Conservation (phyloP, 2,797 vertebrate species). For the Hozukius guyotensis region DNA sequence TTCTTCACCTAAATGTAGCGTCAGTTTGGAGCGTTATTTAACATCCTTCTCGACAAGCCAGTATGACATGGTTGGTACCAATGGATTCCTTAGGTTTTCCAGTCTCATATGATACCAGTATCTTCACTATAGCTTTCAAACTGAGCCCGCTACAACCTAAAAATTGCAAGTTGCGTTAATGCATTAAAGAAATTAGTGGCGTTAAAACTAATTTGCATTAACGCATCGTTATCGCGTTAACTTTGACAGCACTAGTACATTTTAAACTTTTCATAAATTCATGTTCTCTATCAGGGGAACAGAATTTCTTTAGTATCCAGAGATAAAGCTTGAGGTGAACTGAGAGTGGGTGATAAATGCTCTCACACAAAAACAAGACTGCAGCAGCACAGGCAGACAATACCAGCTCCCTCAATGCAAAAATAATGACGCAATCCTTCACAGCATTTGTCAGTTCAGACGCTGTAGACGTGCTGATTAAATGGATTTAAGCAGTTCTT, state of each 20-base stretch:
- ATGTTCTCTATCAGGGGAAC: neutral
- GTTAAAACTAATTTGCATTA: no score
- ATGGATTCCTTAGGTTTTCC: no score
- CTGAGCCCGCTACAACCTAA: no score
- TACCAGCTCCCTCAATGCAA: constrained; percentile 38
- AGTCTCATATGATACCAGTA: no score
- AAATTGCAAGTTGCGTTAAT: no score
- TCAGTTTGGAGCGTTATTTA: no score
- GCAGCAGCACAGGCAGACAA: constrained; percentile 47
- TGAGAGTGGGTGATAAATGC: constrained; percentile 46
- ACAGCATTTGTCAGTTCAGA: constrained; percentile 48
- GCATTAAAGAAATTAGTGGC: no score
- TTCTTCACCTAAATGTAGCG: no score
- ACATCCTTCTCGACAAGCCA: no score
- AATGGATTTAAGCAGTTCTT: constrained; percentile 56
- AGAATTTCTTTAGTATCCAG: neutral
- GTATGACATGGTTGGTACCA: no score
- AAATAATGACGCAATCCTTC: constrained; percentile 56
- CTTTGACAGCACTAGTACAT: neutral
- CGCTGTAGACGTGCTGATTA: constrained; percentile 64
- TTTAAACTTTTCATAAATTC: constrained; percentile 2
- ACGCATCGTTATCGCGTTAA: no score
- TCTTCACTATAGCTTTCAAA: no score
- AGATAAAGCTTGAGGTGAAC: constrained; percentile 9
- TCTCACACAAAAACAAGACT: constrained; percentile 19